A percentile compares a stretch with the other conserved stretches of the same genome.
Conservation (phyloP, 1,140 invertebrate species). For the Aphaenogaster rudis region DNA sequence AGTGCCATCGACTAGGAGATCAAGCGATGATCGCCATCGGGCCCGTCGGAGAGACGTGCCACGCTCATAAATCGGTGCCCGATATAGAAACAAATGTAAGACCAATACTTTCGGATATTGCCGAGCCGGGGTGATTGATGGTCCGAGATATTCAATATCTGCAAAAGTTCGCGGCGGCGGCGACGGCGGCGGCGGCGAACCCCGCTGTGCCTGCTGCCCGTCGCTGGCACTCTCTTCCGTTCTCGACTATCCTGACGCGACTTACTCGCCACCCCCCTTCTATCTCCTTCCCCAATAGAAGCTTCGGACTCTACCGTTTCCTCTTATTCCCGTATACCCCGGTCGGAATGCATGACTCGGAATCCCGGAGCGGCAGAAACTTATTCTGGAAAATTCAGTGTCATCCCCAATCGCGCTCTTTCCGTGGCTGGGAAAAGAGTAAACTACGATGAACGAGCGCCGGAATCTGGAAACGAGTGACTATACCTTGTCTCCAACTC, state of each 20-base stretch:
- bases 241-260: conserved; percentile 40
- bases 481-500: not conserved
- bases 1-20: conserved; percentile 33
- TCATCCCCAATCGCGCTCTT: conserved; percentile 3
- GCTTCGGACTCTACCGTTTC: conserved; percentile 42
- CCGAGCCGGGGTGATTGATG: conserved; percentile 82
- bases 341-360: conserved; percentile 54
- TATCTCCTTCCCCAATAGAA: conserved; percentile 36
- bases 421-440: conserved; percentile 25
- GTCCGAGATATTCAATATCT: conserved; percentile 86
- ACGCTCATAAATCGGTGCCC: conserved; percentile 82
- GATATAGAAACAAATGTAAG: conserved; percentile 84
- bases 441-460: not conserved
- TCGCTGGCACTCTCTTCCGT: conserved; percentile 57
- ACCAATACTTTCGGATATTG: conserved; percentile 86
- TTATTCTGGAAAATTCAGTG: conserved; percentile 70
- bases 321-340: conserved; percentile 64
- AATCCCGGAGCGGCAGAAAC: conserved; percentile 46
- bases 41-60: conserved; percentile 71
- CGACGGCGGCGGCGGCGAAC: conserved; percentile 36
- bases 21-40: conserved; percentile 54
- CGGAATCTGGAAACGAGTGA: not conserved
- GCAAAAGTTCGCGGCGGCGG: conserved; percentile 78
- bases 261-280: conserved; percentile 12
- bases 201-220: conserved; percentile 47